Percentiles rank a stretch among this genome's conserved stretches.
Conservation (phyloP, 2,113 vertebrate genomes). For the Anthoscopus minutus region DNA sequence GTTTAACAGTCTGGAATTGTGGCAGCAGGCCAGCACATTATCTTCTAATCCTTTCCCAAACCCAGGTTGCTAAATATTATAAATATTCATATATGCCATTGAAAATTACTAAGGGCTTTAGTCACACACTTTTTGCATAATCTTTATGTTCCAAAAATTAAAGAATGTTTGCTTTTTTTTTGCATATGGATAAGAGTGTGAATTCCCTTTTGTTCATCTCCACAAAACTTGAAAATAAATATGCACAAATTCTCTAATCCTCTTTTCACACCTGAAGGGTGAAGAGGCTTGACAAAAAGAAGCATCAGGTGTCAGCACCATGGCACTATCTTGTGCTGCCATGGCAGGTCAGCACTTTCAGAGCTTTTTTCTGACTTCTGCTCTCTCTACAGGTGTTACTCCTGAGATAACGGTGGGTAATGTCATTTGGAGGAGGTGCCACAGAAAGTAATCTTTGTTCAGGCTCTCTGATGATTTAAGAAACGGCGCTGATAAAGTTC, state of each 20-base stretch:
- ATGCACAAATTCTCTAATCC: constrained; percentile 70
- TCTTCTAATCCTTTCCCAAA: constrained; percentile 68
- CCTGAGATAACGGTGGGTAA: not conserved
- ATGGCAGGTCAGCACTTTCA: not conserved
- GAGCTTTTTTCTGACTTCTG: not conserved
- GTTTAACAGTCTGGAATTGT: constrained; percentile 49
- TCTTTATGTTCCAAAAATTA: constrained; percentile 71
- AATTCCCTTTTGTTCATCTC: constrained; percentile 72
- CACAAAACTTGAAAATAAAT: constrained; percentile 70
- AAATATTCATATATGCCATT: constrained; percentile 76
- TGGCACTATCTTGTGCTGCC: not conserved
- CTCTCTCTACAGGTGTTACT: constrained; percentile 24
- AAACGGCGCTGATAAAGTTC: not conserved
- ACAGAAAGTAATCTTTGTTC: not conserved
- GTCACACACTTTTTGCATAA: constrained; percentile 73
- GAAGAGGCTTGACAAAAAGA: constrained; percentile 59
- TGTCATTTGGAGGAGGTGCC: not conserved
- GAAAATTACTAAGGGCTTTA: constrained; percentile 69
- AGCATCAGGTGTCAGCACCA: constrained; percentile 14
- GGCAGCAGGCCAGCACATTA: constrained; percentile 67
- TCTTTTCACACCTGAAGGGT: constrained; percentile 70
- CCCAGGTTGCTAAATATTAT: constrained; percentile 68
- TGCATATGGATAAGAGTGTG: constrained; percentile 64
- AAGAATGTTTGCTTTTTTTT: constrained; percentile 60
- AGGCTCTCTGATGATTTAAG: not conserved